Percentiles rank a stretch among this genome's conserved stretches.
Evolutionary conservation across 2,888 invertebrate genomes (phyloP).

Genomic region (Melanostoma scalare): DNA sequence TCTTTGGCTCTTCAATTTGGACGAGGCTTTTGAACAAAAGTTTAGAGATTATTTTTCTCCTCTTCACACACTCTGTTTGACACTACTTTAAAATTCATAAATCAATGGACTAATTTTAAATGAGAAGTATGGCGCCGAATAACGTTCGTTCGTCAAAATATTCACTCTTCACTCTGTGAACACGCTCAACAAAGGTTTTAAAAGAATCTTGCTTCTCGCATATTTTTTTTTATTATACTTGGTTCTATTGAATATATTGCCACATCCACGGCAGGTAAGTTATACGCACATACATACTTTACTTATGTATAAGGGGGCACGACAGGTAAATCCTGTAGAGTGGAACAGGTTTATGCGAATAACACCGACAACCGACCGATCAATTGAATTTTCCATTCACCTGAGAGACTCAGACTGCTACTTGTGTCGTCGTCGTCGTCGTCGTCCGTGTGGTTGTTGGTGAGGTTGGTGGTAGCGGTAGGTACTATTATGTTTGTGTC

Average conservation of each 20-base stretch:
- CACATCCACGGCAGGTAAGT: slow-evolving; percentile 55
- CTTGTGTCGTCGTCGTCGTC: slow-evolving; percentile 19
- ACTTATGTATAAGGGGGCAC: slow-evolving; percentile 42
- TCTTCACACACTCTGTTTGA: not conserved
- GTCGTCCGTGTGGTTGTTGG: slow-evolving; percentile 23
- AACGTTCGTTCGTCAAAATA: slow-evolving; percentile 46
- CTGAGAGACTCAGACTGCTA: slow-evolving; percentile 32
- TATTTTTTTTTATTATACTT: slow-evolving; percentile 24
- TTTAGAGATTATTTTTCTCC: slow-evolving; percentile 29
- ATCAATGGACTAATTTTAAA: slow-evolving; percentile 12
- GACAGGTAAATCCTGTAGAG: slow-evolving; percentile 72
- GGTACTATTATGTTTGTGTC: slow-evolving; percentile 36
- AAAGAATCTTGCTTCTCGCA: slow-evolving; percentile 32
- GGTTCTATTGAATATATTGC: slow-evolving; percentile 38
- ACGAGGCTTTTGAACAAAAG: slow-evolving; percentile 14
- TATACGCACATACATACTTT: slow-evolving; percentile 50
- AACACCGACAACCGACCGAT: slow-evolving; percentile 63
- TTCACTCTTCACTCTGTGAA: slow-evolving; percentile 2
- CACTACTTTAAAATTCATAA: slow-evolving; percentile 19
- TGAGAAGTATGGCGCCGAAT: slow-evolving; percentile 32
- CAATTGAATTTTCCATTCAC: slow-evolving; percentile 72
- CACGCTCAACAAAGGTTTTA: slow-evolving; percentile 35
- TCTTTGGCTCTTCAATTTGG: slow-evolving; percentile 20
- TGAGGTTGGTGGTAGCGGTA: slow-evolving; percentile 21
- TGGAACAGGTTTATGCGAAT: slow-evolving; percentile 69